Conservation (phyloP, 2,113 vertebrate genomes). For the Neodon shergylaensis region DNA sequence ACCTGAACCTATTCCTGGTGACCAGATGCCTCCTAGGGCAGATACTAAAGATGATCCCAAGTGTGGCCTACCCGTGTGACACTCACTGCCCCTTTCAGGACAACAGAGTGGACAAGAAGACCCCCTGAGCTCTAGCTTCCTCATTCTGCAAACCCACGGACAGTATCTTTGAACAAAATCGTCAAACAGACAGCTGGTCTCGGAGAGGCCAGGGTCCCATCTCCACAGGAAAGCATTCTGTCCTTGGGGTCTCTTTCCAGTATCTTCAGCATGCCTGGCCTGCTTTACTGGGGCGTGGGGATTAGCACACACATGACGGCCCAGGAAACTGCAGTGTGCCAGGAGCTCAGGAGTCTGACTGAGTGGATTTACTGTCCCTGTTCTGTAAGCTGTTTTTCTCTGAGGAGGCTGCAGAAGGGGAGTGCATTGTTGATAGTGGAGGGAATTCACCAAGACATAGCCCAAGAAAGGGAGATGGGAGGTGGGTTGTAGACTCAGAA, state of each 20-base stretch:
- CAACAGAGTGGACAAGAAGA: background rate
- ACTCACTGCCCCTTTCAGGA: background rate
- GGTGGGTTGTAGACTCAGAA: background rate
- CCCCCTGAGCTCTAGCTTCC: background rate
- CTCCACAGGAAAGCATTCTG: background rate
- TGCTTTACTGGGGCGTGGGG: background rate
- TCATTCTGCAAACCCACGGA: background rate
- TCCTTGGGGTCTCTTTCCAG: background rate
- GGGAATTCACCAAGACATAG: background rate
- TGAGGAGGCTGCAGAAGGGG: background rate
- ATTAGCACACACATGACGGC: background rate
- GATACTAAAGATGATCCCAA: background rate
- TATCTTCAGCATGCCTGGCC: background rate
- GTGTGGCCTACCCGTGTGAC: background rate
- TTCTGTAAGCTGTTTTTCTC: background rate
- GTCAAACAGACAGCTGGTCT: background rate
- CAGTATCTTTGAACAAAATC: conserved; percentile 17
- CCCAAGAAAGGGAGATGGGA: background rate
- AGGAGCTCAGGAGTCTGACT: background rate
- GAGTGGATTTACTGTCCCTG: background rate
- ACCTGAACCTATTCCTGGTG: background rate
- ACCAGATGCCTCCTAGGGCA: background rate
- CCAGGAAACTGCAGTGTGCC: background rate
- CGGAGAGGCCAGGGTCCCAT: background rate
- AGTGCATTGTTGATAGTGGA: too few species aligned